A percentile compares a stretch with the other conserved stretches of the same genome.
These are phyloP conservation scores for Struthio camelus DNA, from an alignment of 2,113 vertebrate genomes.

Conservation along the genomic window DNA sequence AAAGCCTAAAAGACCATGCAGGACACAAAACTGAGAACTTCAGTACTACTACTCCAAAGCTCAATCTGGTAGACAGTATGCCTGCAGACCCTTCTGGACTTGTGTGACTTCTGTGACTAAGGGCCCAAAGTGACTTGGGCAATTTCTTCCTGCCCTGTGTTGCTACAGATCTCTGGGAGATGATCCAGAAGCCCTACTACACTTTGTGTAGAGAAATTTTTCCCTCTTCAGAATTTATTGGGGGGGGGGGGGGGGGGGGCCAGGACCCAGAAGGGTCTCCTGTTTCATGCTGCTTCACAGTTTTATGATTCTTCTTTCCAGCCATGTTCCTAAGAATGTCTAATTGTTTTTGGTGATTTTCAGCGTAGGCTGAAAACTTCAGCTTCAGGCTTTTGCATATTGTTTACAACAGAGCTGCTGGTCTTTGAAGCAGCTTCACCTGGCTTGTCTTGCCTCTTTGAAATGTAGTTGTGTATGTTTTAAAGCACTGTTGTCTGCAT, in stretches of 20 bases:
- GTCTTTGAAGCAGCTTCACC: not conserved
- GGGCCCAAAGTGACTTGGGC: not conserved
- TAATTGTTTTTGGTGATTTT: not conserved
- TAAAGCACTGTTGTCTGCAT: not conserved
- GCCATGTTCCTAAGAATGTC: not conserved
- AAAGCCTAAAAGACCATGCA: not conserved
- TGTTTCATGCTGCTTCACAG: not conserved
- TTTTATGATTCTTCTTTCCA: not conserved
- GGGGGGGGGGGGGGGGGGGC: too few species aligned
- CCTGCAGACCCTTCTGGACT: not conserved
- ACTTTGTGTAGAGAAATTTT: not conserved
- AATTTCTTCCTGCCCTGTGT: not conserved
- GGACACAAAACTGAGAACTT: not conserved
- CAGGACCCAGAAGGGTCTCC: not conserved
- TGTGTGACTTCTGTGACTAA: fast-evolving
- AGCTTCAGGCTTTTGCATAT: not conserved
- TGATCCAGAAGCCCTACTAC: not conserved
- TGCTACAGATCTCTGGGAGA: not conserved
- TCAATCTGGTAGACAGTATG: not conserved
- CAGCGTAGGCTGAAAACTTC: not conserved
- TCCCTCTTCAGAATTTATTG: too few species aligned
- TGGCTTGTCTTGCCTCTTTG: not conserved
- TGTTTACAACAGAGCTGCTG: not conserved
- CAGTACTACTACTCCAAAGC: not conserved
- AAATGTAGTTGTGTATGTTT: not conserved